Conservation (phyloP, 1,140 invertebrate species). For the Magallana angulata region DNA sequence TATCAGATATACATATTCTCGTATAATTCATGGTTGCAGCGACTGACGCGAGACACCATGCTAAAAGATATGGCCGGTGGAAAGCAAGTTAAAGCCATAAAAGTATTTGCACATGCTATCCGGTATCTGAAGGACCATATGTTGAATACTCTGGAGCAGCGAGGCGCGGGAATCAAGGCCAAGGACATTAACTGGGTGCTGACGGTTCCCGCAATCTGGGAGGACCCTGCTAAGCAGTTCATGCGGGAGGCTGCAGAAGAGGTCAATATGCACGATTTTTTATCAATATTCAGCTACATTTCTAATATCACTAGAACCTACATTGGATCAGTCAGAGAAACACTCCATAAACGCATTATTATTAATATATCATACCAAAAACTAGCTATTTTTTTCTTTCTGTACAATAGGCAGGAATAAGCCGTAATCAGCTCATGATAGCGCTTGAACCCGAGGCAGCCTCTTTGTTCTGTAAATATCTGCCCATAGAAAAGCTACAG, state of each 20-base stretch:
- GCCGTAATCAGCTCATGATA: constrained; percentile 52
- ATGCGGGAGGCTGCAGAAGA: constrained; percentile 61
- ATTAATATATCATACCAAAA: not conserved
- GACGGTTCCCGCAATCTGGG: constrained; percentile 63
- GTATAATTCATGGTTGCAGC: not conserved
- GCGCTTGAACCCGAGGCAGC: constrained; percentile 62
- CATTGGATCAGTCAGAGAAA: too few relatives aligned
- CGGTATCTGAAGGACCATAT: constrained; percentile 59
- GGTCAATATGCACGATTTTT: constrained; percentile 33
- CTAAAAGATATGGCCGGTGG: constrained; percentile 52
- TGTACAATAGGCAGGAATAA: constrained; percentile 53
- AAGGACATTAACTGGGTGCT: constrained; percentile 61
- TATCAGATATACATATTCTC: too few relatives aligned
- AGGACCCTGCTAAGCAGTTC: constrained; percentile 60
- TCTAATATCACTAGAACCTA: too few relatives aligned
- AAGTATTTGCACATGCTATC: constrained; percentile 53
- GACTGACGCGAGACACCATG: constrained; percentile 42
- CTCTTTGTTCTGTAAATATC: constrained; percentile 58
- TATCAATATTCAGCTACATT: too few relatives aligned
- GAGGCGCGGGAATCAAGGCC: constrained; percentile 30
- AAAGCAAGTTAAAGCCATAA: constrained; percentile 50
- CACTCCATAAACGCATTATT: too few relatives aligned
- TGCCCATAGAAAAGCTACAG: constrained; percentile 42
- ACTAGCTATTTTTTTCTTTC: not conserved
- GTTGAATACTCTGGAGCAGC: constrained; percentile 42